phyloP scores from a whole-genome alignment of 2,888 invertebrate genomes.

The Epinotia brunnichana region DNA sequence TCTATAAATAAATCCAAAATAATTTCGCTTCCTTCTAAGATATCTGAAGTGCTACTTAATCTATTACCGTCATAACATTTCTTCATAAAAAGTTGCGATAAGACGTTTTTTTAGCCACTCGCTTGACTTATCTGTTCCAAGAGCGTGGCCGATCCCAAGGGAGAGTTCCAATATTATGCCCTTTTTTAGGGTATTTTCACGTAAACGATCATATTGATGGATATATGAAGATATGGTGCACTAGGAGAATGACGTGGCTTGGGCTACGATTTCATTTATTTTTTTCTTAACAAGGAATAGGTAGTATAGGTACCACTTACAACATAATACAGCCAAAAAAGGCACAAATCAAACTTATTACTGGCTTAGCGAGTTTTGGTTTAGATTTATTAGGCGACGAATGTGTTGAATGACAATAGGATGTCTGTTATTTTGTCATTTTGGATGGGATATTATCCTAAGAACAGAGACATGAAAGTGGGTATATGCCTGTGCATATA shows the following conservation, averaged over 20 bases:
- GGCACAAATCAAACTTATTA: no score
- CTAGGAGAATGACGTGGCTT: neutral
- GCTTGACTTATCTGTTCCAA: slow-evolving; percentile 49
- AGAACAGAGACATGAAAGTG: no score
- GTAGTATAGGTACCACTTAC: no score
- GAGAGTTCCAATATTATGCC: slow-evolving; percentile 53
- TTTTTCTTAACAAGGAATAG: neutral
- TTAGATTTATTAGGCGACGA: no score
- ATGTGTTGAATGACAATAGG: no score
- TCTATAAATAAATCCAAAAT: slow-evolving; percentile 5
- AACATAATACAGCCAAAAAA: no score
- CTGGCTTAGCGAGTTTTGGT: no score
- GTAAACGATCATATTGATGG: slow-evolving; percentile 29
- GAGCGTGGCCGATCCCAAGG: slow-evolving; percentile 55
- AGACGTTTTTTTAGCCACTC: slow-evolving; percentile 35
- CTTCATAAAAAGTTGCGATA: slow-evolving; percentile 39
- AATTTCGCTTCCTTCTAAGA: slow-evolving; percentile 22
- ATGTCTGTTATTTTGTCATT: no score
- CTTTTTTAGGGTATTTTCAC: slow-evolving; percentile 40
- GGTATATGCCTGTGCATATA: no score
- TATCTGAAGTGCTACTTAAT: slow-evolving; percentile 41
- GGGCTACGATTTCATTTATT: neutral
- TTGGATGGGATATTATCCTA: no score
- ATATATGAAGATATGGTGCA: neutral
- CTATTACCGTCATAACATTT: slow-evolving; percentile 42